Evolutionary conservation across 2,113 vertebrate genomes (phyloP).

Genomic region (Taurulus bubalis): DNA sequence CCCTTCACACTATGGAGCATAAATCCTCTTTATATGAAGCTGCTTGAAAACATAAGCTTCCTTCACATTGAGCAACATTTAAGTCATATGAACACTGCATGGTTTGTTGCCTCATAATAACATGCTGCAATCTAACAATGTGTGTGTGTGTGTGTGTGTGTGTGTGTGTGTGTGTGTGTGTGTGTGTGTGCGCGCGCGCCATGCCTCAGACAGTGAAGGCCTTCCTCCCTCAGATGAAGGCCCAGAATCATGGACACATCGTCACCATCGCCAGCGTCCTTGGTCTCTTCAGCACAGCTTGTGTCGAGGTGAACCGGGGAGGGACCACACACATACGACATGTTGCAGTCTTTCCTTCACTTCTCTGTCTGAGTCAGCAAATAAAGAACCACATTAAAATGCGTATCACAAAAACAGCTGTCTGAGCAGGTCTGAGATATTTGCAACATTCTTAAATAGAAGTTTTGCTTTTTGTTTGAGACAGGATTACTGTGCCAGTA

Average conservation of each 20-base stretch:
- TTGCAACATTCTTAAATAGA: not conserved
- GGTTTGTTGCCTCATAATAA: slow-evolving; percentile 15
- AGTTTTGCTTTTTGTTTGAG: slow-evolving; percentile 25
- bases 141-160: slow-evolving; percentile 13
- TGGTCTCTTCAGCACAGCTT: slow-evolving; percentile 72
- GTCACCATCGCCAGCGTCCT: slow-evolving; percentile 75
- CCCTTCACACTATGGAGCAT: slow-evolving; percentile 26
- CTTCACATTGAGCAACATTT: slow-evolving; percentile 38
- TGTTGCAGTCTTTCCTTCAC: not conserved
- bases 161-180: slow-evolving; percentile 2
- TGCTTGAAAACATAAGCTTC: slow-evolving; percentile 47
- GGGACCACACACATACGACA: not conserved
- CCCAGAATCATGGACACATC: slow-evolving; percentile 64
- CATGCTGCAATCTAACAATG: not conserved
- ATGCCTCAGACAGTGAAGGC: slow-evolving; percentile 69
- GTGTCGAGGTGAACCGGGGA: slow-evolving; percentile 69
- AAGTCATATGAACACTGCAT: slow-evolving; percentile 4
- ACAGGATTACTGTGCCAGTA: slow-evolving; percentile 83
- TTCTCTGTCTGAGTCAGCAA: not conserved
- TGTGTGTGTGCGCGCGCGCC: slow-evolving; percentile 24
- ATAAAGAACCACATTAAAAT: not conserved
- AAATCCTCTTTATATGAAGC: slow-evolving; percentile 68
- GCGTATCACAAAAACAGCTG: not conserved
- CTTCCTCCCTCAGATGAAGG: slow-evolving; percentile 77
- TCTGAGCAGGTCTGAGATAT: not conserved